Evolutionary conservation across 1,140 invertebrate genomes (phyloP).

Genomic region (Cyrtorhinus lividipennis): DNA sequence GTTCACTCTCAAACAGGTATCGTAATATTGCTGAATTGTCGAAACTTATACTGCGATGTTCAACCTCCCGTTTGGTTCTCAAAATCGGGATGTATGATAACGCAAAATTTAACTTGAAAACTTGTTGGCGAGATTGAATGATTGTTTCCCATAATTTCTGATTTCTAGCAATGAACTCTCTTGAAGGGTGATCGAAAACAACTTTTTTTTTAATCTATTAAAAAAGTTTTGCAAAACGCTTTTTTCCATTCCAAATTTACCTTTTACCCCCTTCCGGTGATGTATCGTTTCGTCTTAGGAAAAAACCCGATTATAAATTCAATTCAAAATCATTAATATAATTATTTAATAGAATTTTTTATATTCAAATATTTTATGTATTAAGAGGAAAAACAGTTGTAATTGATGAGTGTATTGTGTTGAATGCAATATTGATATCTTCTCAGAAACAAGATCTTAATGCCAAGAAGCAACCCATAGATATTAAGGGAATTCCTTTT

Average conservation of each 20-base stretch:
- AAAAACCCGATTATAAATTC: background rate
- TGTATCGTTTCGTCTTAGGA: background rate
- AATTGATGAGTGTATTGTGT: background rate
- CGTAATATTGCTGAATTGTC: background rate
- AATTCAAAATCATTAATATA: background rate
- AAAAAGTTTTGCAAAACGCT: background rate
- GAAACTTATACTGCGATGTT: too few species aligned
- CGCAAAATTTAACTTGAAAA: too few species aligned
- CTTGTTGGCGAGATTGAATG: too few species aligned
- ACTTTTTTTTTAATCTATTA: background rate
- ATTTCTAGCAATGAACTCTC: background rate
- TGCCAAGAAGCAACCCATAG: background rate
- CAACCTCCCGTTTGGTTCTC: too few species aligned
- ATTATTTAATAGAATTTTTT: background rate
- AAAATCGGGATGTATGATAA: too few species aligned
- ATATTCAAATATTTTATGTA: background rate
- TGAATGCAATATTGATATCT: background rate
- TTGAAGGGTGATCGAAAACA: background rate
- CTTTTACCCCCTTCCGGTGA: background rate
- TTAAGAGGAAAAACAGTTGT: background rate
- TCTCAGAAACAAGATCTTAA: background rate
- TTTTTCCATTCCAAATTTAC: conserved; percentile 2
- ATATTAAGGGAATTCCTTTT: background rate
- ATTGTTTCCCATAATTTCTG: background rate
- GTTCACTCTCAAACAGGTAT: background rate